Base-by-base conservation (phyloP, 1,140 invertebrate genomes). In the Trichonephila clavipes region DNA sequence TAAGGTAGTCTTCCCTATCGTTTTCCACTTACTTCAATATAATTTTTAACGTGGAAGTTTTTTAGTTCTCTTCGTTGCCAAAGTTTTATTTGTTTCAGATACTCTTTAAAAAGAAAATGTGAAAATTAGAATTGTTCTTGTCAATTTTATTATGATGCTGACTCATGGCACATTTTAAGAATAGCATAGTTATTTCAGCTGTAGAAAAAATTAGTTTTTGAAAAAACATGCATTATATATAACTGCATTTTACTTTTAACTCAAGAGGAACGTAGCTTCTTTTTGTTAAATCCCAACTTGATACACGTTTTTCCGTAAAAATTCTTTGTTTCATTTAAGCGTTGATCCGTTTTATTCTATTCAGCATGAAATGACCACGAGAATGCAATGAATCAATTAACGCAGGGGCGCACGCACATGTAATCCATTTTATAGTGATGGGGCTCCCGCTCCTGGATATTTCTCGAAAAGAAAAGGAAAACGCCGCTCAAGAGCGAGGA, bases 371-470 rank as follows among this genome's bases (percentile, higher is more conserved):
- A 77, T 77, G 72, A 77, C 72, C 72, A 77, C 72, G 24, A 19
- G 34, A 28, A 77, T 77, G 28, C 28, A 77, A 77, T 77, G 72
- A 77, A 77, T 77, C 72, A 77, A 77, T 77, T 77, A 77, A 77
- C 72, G 28, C 72, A 51, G 51, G 24, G 24, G 69, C 69, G 24
- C 69, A 77, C 69, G 69, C 72, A 34, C 28, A 19, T 40, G 18
- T 77, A 77, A 77, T 77, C 72, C 72, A 40, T 77, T 77, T 77
- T 77, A 77, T 40, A 40, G 72, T 40, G 72, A 77, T 69, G 66
- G n/a, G 64, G 59, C 59, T 18, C 16, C 61, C 51, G 51, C 64
- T 66, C 64, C 64, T 69, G 66, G n/a, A 69, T 69, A 21, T 69
- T 69, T 69, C 66, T 24, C 3, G 18, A 24, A 18, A 34, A 77